A percentile compares a stretch with the other conserved stretches of the same genome.
Evolutionary conservation across 2,797 vertebrate species (phyloP).

Genomic region (Heterohyrax brucei): DNA sequence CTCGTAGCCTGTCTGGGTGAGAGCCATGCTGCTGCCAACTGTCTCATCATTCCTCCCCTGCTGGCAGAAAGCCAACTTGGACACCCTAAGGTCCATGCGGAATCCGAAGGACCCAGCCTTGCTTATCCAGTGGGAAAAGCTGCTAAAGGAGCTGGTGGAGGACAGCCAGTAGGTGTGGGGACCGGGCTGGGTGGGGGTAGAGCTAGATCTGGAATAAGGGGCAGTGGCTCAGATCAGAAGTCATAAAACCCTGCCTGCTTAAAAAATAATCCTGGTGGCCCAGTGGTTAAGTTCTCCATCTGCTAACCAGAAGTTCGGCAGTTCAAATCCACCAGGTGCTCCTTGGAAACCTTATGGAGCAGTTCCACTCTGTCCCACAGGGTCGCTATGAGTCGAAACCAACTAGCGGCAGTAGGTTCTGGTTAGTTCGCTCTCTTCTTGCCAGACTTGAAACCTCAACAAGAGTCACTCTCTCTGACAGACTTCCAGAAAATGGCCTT

Average conservation of each 20-base stretch:
- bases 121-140: conserved; percentile 70
- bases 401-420: no score
- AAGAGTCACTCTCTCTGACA: not conserved
- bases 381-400: no score
- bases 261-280: not conserved
- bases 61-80: conserved; percentile 87
- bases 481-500: not conserved
- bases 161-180: conserved; percentile 86
- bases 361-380: no score
- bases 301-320: no score
- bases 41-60: not conserved
- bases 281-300: no score
- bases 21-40: not conserved
- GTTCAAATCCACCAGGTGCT: no score
- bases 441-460: not conserved
- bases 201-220: not conserved
- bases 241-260: not conserved
- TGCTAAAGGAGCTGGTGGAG: conserved; percentile 85
- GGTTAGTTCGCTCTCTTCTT: no score
- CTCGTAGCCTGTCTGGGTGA: not conserved
- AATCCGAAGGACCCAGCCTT: conserved; percentile 4
- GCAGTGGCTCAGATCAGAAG: not conserved
- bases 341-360: no score
- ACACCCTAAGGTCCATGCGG: conserved; percentile 74
- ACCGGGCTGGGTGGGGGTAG: rapidly evolving